These are phyloP conservation scores for Gortyna flavago DNA, from an alignment of 2,888 invertebrate species.

Conservation along the genomic window DNA sequence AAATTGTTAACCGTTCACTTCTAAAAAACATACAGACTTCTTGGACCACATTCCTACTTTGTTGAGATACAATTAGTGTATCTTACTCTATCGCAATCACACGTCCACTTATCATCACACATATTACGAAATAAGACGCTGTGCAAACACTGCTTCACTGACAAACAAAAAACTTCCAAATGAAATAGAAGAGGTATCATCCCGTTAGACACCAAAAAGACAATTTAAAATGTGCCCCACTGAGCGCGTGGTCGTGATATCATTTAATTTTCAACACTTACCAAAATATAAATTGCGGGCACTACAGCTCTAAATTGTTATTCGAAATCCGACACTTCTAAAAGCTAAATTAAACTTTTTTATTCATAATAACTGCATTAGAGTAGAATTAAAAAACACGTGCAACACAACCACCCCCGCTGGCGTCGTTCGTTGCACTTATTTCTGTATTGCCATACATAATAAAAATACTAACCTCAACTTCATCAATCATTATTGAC, in stretches of 20 bases:
- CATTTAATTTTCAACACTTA: constrained; percentile 70
- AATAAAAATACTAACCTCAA: constrained; percentile 18
- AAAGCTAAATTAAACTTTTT: constrained; percentile 62
- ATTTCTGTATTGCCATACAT: constrained; percentile 66
- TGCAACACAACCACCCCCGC: constrained; percentile 74
- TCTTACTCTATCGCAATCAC: constrained; percentile 10
- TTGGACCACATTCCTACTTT: constrained; percentile 47
- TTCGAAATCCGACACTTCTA: constrained; percentile 45
- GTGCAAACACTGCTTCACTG: constrained; percentile 7
- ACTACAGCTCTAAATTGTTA: constrained; percentile 49
- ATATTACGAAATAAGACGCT: constrained; percentile 13
- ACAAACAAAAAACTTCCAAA: constrained; percentile 32
- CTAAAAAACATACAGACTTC: constrained; percentile 32
- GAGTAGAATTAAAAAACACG: constrained; percentile 68
- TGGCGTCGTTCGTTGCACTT: constrained; percentile 75
- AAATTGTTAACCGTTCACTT: constrained; percentile 53
- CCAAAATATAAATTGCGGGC: constrained; percentile 71
- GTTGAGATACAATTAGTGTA: constrained; percentile 31
- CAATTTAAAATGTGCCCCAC: constrained; percentile 70
- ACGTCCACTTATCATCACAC: constrained; percentile 11
- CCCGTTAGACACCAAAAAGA: constrained; percentile 39
- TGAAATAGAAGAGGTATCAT: constrained; percentile 46
- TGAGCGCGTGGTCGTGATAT: constrained; percentile 75
- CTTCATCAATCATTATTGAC: not conserved
- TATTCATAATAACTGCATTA: constrained; percentile 70